Evolutionary conservation across 1,140 invertebrate genomes (phyloP), one percentile per base, ranked within the genome.

Genomic region (Drosophila burlai): DNA sequence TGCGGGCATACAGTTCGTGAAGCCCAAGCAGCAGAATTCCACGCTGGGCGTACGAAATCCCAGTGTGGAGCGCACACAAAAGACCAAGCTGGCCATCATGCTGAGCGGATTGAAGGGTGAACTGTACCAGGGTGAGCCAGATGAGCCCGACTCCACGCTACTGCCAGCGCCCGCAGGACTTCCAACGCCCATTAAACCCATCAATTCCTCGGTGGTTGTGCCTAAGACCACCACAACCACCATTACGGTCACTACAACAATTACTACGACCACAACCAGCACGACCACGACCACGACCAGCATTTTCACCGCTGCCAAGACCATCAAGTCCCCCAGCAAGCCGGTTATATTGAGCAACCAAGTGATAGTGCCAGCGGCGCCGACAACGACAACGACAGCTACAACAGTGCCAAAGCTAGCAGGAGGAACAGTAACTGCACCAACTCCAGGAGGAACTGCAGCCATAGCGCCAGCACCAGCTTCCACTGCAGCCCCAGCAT

Each of bases 11-110:
- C 71, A 85, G 42, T 93, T 93, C 63, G 91, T 93, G 0, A 91
- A 92, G 42, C 92, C 92, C 3, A 93, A 93, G 59, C 79, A 84
- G 38, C 62, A 76, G 2, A 55, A 79, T 15, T 63, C 86, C 0
- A 49, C 58, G 15, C 50, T 52, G 4, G 78, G 55, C 9, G 38
- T 42, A 0, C 85, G 76, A 47, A 91, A 89, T 60, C 76, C 73
- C 8, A 57, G 76, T 11, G 60, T 93, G 21, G 92, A 93, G 36
- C 83, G 89, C n/a, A 91, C 80, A 10, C 80, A 93, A 38, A 93
- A 92, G 69, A 87, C 83, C 4, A 93, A 93, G 63, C 54, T 93
- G 42, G 89, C 92, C 0, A 58, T 92, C 6, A 92, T 93, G 90
- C 60, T 93, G 10, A 92, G 86, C 50, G 90, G 91, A 2, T 52